A percentile compares a stretch with the other conserved stretches of the same genome.
Evolutionary conservation across 2,888 invertebrate species (phyloP).

Genomic region (Pyrochroa serraticornis): DNA sequence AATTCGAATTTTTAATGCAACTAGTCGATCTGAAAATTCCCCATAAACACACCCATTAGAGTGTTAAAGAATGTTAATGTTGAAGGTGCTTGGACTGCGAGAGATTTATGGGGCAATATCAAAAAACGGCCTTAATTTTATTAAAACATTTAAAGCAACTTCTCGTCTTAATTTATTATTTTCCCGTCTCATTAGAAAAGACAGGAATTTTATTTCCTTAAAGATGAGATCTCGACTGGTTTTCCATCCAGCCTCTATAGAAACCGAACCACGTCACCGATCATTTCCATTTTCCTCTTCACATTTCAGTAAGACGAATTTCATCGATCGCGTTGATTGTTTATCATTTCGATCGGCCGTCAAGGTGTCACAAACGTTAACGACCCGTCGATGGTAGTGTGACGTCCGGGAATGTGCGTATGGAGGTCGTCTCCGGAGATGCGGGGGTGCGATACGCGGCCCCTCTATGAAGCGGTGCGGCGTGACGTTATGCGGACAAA

Average conservation of each 20-base stretch:
- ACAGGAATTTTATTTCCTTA: slow-evolving; percentile 19
- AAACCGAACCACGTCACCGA: too few species aligned
- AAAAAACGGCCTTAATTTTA: slow-evolving; percentile 15
- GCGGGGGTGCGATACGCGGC: slow-evolving; percentile 54
- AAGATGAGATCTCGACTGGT: slow-evolving; percentile 25
- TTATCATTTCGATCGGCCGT: background rate
- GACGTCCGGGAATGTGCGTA: slow-evolving; percentile 46
- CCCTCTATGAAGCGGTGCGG: slow-evolving; percentile 50
- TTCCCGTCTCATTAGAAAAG: slow-evolving; percentile 27
- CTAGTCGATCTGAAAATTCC: too few species aligned
- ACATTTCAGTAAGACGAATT: background rate
- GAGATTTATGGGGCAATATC: slow-evolving; percentile 6
- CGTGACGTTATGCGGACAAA: slow-evolving; percentile 57
- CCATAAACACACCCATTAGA: too few species aligned
- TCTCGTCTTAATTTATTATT: slow-evolving; percentile 27
- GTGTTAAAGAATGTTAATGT: too few species aligned
- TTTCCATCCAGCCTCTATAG: slow-evolving; percentile 1
- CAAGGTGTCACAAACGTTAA: background rate
- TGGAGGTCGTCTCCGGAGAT: slow-evolving; percentile 45
- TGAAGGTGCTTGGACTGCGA: background rate
- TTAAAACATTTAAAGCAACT: slow-evolving; percentile 20
- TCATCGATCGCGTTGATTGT: background rate
- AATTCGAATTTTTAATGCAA: too few species aligned
- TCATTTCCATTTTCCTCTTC: background rate
- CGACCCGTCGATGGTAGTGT: background rate